Percentiles rank a stretch among this genome's conserved stretches.
Evolutionary conservation across 2,113 vertebrate species (phyloP).

Genomic region (Haplochromis burtoni): DNA sequence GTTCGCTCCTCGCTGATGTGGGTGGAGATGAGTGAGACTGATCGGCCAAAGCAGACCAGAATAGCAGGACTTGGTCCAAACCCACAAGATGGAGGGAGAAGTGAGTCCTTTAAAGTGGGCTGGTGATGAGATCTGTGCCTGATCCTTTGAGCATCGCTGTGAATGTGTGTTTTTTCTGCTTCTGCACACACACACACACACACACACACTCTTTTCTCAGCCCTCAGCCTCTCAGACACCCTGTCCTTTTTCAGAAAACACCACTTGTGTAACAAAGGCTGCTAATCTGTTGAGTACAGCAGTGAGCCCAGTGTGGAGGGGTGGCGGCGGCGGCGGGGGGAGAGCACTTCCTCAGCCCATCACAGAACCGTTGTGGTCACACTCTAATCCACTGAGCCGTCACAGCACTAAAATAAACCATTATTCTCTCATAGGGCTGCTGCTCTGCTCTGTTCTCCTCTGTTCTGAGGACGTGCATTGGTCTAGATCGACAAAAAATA

Average conservation of each 20-base stretch:
- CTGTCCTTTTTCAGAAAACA: conserved; percentile 48
- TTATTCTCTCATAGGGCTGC: conserved; percentile 23
- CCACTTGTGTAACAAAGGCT: conserved; percentile 56
- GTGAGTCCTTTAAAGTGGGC: conserved; percentile 9
- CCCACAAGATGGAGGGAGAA: conserved; percentile 15
- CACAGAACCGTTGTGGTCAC: conserved; percentile 39
- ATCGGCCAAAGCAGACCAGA: neutral
- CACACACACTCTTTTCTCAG: conserved; percentile 1
- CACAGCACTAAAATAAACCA: conserved; percentile 52
- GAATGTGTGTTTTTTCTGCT: neutral
- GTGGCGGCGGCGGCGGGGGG: neutral
- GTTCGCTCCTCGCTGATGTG: neutral
- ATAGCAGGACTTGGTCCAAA: neutral
- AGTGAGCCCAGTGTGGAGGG: conserved; percentile 15
- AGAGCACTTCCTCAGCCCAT: conserved; percentile 47
- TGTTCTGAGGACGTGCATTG: neutral
- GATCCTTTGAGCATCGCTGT: conserved; percentile 11
- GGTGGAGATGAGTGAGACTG: conserved; percentile 10
- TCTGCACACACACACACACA: neutral
- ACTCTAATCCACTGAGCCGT: conserved; percentile 55
- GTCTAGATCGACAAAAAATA: neutral
- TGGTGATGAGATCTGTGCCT: conserved; percentile 38
- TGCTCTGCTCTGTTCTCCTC: neutral
- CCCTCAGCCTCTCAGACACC: conserved; percentile 42
- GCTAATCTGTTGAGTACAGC: conserved; percentile 60